phyloP scores from a whole-genome alignment of 2,113 vertebrate species.

The Genyomyrus donnyi region DNA sequence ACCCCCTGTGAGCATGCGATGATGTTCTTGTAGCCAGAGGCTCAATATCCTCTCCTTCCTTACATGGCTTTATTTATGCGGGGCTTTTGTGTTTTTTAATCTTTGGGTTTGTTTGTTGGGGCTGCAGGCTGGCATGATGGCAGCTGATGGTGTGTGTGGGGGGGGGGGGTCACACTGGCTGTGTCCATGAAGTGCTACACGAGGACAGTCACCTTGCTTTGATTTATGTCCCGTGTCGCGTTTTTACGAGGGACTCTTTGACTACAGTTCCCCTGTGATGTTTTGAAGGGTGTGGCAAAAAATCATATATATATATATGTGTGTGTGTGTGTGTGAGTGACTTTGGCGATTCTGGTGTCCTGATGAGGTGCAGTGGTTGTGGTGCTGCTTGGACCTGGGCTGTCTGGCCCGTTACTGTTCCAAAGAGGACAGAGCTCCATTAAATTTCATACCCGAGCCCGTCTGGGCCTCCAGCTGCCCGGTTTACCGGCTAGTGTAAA shows the following conservation, averaged over 20 bases:
- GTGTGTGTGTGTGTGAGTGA: not conserved
- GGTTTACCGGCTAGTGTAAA: slow-evolving; percentile 17
- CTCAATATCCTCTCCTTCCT: slow-evolving; percentile 69
- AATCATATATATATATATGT: not conserved
- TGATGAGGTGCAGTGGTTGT: not conserved
- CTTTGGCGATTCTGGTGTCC: not conserved
- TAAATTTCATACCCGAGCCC: not conserved
- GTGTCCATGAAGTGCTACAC: not conserved
- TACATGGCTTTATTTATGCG: slow-evolving; percentile 39
- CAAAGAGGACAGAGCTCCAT: not conserved
- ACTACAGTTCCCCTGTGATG: slow-evolving; percentile 11
- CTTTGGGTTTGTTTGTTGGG: slow-evolving; percentile 31
- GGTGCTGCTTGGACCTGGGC: not conserved
- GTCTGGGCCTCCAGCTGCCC: slow-evolving; percentile 9
- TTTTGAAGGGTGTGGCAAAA: not conserved
- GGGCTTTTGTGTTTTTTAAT: slow-evolving; percentile 43
- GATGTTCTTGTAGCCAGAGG: slow-evolving; percentile 79
- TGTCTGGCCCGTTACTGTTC: not conserved
- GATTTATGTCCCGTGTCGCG: slow-evolving; percentile 13
- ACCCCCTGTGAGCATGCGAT: slow-evolving; percentile 75
- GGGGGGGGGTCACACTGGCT: not conserved
- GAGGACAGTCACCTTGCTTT: slow-evolving; percentile 14
- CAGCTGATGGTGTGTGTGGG: not conserved
- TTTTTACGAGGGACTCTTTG: not conserved
- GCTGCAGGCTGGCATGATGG: not conserved